Evolutionary conservation across 2,888 invertebrate species (phyloP), one percentile per base, ranked within the genome.

Genomic region (Drosophila paranaensis): DNA sequence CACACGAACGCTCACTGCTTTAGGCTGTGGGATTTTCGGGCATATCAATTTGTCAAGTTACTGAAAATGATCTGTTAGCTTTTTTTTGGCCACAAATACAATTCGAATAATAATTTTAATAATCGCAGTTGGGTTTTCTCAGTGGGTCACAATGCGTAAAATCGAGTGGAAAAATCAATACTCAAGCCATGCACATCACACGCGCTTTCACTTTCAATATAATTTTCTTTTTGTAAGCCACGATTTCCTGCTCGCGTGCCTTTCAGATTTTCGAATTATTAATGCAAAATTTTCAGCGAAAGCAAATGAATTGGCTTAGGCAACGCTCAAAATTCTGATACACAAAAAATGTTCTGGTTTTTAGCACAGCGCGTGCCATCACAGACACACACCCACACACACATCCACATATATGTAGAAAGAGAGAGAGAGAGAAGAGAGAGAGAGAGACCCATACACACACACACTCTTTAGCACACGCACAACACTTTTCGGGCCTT

Each of bases 121-220:
- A 37, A 53, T 25, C 48, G 16, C 27, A 46, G 54, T 37, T 54
- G 45, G 37, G 66, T 68, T 69, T 71, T 56, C 64, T 63, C 60
- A 51, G 51, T 81, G 65, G 69, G 69, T 68, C 64, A 75, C 71
- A 55, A 50, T 51, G 73, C 64, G 55, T 61, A 63, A 75, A 78
- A 64, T 84, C 56, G 82, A 65, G 65, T 86, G 88, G 86, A 86
- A 86, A 86, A 86, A 86, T 86, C 86, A 88, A 86, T 86, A 89
- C 69, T 64, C 57, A 53, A 67, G 70, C 63, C 55, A 76, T 55
- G 65, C 79, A 81, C 79, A 65, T 42, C 60, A 56, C 45, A 83
- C 72, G 71, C 87, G 79, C 73, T 84, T 84, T 84, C 85, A 88
- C 89, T 84, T 84, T 84, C 82, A 56, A 64, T 58, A 11, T 45